Conservation (phyloP, 1,140 invertebrate species). For the Parasteatoda tepidariorum region DNA sequence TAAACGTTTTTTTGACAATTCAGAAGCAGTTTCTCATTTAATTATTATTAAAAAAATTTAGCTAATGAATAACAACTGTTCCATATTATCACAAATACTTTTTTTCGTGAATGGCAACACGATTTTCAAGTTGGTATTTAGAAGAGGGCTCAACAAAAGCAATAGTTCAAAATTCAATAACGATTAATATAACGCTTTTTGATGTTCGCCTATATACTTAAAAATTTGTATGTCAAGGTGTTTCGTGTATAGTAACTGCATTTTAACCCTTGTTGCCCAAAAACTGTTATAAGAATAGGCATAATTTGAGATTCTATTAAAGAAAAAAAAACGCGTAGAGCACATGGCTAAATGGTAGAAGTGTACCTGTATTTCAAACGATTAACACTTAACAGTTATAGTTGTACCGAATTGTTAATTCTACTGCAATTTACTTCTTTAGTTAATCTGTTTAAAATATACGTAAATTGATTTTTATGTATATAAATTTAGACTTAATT, state of each 20-base stretch:
- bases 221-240: conserved; percentile 44
- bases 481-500: neutral
- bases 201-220: conserved; percentile 50
- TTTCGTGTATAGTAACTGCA: conserved; percentile 42
- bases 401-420: neutral
- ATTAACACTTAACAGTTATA: neutral
- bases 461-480: too few species aligned
- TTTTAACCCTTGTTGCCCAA: neutral
- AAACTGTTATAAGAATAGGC: neutral
- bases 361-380: neutral
- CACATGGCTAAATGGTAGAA: neutral
- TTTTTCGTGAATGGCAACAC: too few species aligned
- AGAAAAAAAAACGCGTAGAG: neutral
- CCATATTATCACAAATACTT: too few species aligned
- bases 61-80: too few species aligned
- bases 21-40: too few species aligned
- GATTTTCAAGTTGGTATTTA: neutral
- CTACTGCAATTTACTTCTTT: neutral
- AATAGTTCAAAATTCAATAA: too few species aligned
- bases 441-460: too few species aligned
- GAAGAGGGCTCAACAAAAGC: neutral
- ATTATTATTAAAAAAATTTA: too few species aligned
- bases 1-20: too few species aligned
- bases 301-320: neutral
- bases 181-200: conserved; percentile 19